phyloP scores from a whole-genome alignment of 2,113 vertebrate species.

The Chelonoidis abingdonii region DNA sequence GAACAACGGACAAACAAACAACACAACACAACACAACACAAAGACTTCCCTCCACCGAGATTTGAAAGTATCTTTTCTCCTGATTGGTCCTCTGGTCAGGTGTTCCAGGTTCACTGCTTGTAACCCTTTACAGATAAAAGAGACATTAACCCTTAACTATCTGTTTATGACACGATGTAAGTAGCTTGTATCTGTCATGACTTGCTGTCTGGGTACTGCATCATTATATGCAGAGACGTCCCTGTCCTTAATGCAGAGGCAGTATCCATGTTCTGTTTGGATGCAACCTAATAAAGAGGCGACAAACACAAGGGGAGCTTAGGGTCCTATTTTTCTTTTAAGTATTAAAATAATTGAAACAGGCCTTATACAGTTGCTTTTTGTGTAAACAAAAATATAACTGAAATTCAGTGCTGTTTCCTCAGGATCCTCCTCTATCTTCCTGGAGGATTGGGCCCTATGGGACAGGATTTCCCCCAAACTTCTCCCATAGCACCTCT shows the following conservation, averaged over 20 bases:
- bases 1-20: too few relatives aligned
- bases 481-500: not conserved
- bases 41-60: too few relatives aligned
- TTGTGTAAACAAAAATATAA: not conserved
- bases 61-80: too few relatives aligned
- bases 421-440: not conserved
- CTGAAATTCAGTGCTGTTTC: not conserved
- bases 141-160: too few relatives aligned
- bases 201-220: not conserved
- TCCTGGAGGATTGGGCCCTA: not conserved
- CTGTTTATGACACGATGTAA: not conserved
- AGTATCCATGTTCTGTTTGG: rapidly evolving
- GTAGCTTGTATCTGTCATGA: not conserved
- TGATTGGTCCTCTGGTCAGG: too few relatives aligned
- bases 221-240: not conserved
- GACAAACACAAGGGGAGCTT: not conserved
- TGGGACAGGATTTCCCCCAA: not conserved
- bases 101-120: too few relatives aligned
- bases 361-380: not conserved
- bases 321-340: not conserved
- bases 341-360: not conserved
- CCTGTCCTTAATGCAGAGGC: rapidly evolving
- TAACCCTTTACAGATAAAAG: too few relatives aligned
- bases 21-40: too few relatives aligned
- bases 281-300: not conserved